These are phyloP conservation scores for Nephrotoma appendiculata DNA, from an alignment of 2,888 invertebrate species.

Conservation along the genomic window DNA sequence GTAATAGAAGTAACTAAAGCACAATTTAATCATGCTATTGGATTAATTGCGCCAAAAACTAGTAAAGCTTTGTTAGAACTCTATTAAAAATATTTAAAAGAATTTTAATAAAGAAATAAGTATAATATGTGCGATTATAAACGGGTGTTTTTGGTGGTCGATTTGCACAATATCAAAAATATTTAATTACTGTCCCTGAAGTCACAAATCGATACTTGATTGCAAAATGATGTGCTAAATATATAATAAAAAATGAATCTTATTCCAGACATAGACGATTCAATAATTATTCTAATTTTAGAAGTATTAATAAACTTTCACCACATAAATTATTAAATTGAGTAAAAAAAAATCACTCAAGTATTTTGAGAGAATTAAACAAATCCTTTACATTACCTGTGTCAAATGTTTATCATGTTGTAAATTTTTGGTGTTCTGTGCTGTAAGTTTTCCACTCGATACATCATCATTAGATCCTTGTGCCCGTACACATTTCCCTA, in stretches of 20 bases:
- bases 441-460: slow-evolving; percentile 13
- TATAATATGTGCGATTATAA: too few relatives aligned
- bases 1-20: slow-evolving; percentile 42
- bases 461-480: slow-evolving; percentile 70
- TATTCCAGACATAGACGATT: too few relatives aligned
- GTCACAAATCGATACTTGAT: too few relatives aligned
- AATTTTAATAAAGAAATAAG: slow-evolving; percentile 12
- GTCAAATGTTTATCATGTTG: not conserved
- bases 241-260: too few relatives aligned
- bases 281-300: too few relatives aligned
- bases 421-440: not conserved
- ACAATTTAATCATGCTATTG: slow-evolving; percentile 62
- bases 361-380: slow-evolving; percentile 57
- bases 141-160: too few relatives aligned
- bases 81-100: slow-evolving; percentile 49
- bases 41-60: slow-evolving; percentile 61
- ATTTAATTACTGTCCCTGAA: too few relatives aligned
- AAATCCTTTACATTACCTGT: slow-evolving; percentile 13
- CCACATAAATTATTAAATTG: too few relatives aligned
- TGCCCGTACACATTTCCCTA: slow-evolving; percentile 35
- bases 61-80: slow-evolving; percentile 51
- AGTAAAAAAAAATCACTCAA: slow-evolving; percentile 22
- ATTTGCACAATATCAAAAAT: too few relatives aligned
- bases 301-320: too few relatives aligned
- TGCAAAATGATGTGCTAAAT: too few relatives aligned